These are phyloP conservation scores for Parnassius orleans DNA, from an alignment of 2,888 invertebrate genomes.

Conservation along the genomic window DNA sequence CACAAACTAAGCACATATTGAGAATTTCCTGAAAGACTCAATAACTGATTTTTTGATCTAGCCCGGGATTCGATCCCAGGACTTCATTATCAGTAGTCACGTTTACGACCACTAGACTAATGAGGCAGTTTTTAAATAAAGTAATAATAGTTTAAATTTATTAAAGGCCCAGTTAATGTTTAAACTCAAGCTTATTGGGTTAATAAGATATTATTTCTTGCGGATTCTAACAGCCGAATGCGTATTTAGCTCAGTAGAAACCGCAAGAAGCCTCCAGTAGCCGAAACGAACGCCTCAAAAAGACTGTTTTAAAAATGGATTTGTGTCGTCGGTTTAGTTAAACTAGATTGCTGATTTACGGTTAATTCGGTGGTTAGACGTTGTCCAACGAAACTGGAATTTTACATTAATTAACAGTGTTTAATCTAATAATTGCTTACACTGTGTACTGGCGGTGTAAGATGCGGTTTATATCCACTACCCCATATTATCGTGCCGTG, in stretches of 20 bases:
- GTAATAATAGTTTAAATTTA: no score
- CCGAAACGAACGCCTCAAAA: constrained; percentile 15
- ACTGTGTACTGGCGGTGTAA: no score
- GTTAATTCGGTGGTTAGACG: constrained; percentile 19
- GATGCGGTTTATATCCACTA: no score
- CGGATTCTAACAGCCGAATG: constrained; percentile 15
- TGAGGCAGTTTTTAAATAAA: no score
- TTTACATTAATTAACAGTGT: constrained; percentile 16
- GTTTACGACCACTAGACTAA: no score
- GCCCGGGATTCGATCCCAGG: no score
- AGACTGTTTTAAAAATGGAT: constrained; percentile 19
- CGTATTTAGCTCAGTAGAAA: constrained; percentile 17
- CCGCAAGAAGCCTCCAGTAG: constrained; percentile 16
- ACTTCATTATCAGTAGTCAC: no score
- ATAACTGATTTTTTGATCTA: no score
- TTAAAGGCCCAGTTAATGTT: no score
- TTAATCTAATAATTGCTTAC: background rate
- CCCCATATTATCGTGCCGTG: no score
- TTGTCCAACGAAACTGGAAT: constrained; percentile 2
- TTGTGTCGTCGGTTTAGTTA: constrained; percentile 8
- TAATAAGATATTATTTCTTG: constrained; percentile 5
- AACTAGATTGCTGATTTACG: constrained; percentile 24
- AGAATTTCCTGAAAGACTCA: no score
- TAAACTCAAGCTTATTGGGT: background rate
- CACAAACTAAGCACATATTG: no score